Evolutionary conservation across 2,888 invertebrate species (phyloP).

Genomic region (Lapara coniferarum): DNA sequence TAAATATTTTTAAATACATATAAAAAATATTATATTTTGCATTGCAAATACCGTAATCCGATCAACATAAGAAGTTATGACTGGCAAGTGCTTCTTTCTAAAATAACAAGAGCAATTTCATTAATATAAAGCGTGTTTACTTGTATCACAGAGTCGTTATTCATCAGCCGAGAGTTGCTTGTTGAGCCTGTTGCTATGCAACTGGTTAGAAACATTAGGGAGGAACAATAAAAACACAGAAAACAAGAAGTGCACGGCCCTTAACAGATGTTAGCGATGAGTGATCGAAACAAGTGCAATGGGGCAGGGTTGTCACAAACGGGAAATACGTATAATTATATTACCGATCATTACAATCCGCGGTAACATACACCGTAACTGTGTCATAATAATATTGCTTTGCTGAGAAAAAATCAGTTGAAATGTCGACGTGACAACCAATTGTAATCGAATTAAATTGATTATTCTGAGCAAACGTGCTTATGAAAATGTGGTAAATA

Average conservation of each 20-base stretch:
- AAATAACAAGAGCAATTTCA: conserved; percentile 21
- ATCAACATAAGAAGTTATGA: conserved; percentile 27
- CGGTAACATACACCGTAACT: background rate
- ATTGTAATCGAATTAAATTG: conserved; percentile 5
- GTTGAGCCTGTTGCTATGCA: conserved; percentile 24
- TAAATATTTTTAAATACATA: background rate
- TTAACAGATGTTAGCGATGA: conserved; percentile 76
- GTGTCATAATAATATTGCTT: conserved; percentile 2
- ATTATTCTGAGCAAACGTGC: conserved; percentile 7
- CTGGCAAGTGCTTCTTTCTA: conserved; percentile 24
- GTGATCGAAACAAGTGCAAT: conserved; percentile 74
- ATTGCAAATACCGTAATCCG: conserved; percentile 25
- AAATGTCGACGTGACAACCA: background rate
- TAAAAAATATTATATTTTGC: conserved; percentile 10
- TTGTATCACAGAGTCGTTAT: conserved; percentile 19
- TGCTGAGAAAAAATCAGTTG: conserved; percentile 13
- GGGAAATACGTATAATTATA: background rate
- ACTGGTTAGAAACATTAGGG: conserved; percentile 41
- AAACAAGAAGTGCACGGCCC: conserved; percentile 63
- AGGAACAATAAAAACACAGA: conserved; percentile 36
- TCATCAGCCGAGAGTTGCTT: conserved; percentile 9
- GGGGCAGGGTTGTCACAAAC: conserved; percentile 58
- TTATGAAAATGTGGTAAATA: conserved; percentile 1
- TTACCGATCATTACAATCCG: conserved; percentile 12
- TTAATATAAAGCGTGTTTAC: conserved; percentile 20